These are phyloP conservation scores for Cryptoprocta ferox DNA, from an alignment of 2,797 vertebrate genomes.

Conservation along the genomic window DNA sequence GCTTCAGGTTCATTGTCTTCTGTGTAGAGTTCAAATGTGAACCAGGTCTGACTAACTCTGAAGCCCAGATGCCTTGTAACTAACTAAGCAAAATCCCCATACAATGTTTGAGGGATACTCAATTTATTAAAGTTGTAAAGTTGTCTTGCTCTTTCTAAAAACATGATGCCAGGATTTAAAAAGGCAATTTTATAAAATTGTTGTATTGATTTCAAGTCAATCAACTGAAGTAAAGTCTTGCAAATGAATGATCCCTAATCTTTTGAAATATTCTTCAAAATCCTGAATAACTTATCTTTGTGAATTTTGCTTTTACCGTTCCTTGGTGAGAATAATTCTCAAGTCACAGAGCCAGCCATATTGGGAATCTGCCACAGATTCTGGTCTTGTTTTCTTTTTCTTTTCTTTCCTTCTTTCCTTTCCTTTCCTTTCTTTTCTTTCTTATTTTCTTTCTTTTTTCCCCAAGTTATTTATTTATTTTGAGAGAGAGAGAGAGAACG, in stretches of 20 bases:
- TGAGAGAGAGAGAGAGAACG: too few species aligned
- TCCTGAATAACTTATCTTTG: not conserved
- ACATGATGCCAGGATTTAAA: not conserved
- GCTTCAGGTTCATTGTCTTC: not conserved
- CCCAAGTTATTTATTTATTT: too few species aligned
- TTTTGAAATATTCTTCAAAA: slow-evolving; percentile 36
- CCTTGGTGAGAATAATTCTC: not conserved
- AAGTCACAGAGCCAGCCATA: not conserved
- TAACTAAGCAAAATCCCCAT: not conserved
- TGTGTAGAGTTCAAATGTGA: not conserved
- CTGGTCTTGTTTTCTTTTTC: not conserved
- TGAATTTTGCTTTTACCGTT: not conserved
- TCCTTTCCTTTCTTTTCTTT: too few species aligned
- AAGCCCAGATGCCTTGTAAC: not conserved
- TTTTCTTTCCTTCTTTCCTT: too few species aligned
- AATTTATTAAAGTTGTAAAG: slow-evolving; percentile 12
- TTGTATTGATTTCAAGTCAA: slow-evolving; percentile 40
- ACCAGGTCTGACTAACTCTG: not conserved
- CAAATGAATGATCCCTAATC: not conserved
- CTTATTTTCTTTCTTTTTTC: too few species aligned
- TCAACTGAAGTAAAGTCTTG: slow-evolving; percentile 17
- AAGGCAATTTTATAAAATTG: not conserved
- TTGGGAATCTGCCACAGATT: not conserved
- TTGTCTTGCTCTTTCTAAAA: slow-evolving; percentile 1
- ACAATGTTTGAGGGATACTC: not conserved